Percentiles rank a stretch among this genome's conserved stretches.
Conservation (phyloP, 53 echinoderm and acorn worm species). For the Stichopus horrens region DNA sequence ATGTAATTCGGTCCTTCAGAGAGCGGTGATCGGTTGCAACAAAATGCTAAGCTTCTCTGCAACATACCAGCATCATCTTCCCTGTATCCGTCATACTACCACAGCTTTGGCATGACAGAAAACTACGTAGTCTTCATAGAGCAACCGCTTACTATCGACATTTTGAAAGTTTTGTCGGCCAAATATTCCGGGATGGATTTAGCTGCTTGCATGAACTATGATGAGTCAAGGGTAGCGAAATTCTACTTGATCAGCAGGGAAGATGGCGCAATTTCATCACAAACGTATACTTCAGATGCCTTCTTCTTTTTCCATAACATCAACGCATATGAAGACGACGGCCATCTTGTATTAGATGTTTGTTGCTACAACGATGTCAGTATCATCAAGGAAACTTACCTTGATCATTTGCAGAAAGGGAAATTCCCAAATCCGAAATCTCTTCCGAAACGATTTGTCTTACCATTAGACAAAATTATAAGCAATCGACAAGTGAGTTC, state of each 20-base stretch:
- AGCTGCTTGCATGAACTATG: slow-evolving; percentile 47
- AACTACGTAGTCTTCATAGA: slow-evolving; percentile 82
- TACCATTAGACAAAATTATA: slow-evolving; percentile 47
- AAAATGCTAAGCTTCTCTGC: slow-evolving; percentile 36
- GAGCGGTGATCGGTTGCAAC: background rate
- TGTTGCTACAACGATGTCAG: slow-evolving; percentile 52
- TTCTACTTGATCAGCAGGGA: slow-evolving; percentile 65
- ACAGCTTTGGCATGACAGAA: slow-evolving; percentile 77
- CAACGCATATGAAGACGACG: slow-evolving; percentile 78
- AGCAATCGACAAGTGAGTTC: no score
- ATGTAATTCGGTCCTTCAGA: no score
- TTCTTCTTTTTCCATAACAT: slow-evolving; percentile 82
- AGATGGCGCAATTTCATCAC: slow-evolving; percentile 55
- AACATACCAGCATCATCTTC: slow-evolving; percentile 56
- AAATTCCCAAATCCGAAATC: background rate
- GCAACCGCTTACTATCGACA: slow-evolving; percentile 58
- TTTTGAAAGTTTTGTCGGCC: slow-evolving; percentile 39
- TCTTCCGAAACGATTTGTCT: slow-evolving; percentile 46
- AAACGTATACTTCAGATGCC: slow-evolving; percentile 55
- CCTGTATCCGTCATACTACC: slow-evolving; percentile 71
- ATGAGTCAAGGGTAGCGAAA: slow-evolving; percentile 32
- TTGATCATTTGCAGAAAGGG: slow-evolving; percentile 30
- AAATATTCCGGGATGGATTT: slow-evolving; percentile 14
- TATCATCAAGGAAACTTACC: slow-evolving; percentile 24
- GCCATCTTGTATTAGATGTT: slow-evolving; percentile 64